Percentiles rank a stretch among this genome's conserved stretches.
Evolutionary conservation across 2,797 vertebrate genomes (phyloP).

Genomic region (Sarcoramphus papa): DNA sequence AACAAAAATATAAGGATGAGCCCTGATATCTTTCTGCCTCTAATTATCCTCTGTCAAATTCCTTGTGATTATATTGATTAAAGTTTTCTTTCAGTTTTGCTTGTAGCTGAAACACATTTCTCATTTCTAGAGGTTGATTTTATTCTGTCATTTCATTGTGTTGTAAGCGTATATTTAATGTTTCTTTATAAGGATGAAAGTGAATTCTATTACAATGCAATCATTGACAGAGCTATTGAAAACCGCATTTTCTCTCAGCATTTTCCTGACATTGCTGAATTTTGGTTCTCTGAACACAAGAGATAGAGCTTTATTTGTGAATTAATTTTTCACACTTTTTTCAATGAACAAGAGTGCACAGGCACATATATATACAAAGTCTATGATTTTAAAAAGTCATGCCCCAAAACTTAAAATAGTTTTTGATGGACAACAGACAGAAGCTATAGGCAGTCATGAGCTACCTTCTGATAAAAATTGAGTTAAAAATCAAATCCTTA

Average conservation of each 20-base stretch:
- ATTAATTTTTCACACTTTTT: background rate
- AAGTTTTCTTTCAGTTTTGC: background rate
- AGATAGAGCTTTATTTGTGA: background rate
- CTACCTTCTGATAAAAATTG: background rate
- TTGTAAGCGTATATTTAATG: background rate
- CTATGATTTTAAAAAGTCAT: background rate
- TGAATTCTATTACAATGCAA: slow-evolving; percentile 8
- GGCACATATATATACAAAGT: no score
- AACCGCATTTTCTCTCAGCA: background rate
- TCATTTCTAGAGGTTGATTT: background rate
- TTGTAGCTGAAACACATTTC: background rate
- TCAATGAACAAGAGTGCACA: background rate
- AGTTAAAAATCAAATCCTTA: background rate
- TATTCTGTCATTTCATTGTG: slow-evolving; percentile 16
- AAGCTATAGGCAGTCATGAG: background rate
- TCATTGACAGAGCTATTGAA: background rate
- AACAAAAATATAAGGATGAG: background rate
- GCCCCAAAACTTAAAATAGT: background rate
- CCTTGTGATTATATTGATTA: background rate
- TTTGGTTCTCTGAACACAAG: background rate
- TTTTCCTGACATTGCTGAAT: slow-evolving; percentile 1
- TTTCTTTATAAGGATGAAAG: slow-evolving; percentile 30
- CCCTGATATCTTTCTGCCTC: background rate
- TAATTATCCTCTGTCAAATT: slow-evolving; percentile 1
- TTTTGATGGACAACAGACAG: background rate